Percentiles rank a stretch among this genome's conserved stretches.
These are phyloP conservation scores for Parelbella ahira DNA, from an alignment of 2,888 invertebrate genomes.

Conservation along the genomic window DNA sequence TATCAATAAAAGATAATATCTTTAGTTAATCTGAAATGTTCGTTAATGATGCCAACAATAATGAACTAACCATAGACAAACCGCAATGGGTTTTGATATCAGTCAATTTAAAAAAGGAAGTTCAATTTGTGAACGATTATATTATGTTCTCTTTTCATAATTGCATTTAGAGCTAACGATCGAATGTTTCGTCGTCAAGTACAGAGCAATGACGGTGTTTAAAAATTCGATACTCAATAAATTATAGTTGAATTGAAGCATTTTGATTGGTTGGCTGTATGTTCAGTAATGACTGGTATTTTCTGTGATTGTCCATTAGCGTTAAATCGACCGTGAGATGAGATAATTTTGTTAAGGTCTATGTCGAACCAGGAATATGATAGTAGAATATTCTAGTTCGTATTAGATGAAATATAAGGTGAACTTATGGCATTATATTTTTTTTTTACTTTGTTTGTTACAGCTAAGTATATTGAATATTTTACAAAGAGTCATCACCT, in stretches of 20 bases:
- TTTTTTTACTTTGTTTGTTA: too few species aligned
- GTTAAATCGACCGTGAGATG: slow-evolving; percentile 75
- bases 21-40: slow-evolving; percentile 8
- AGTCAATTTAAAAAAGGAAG: slow-evolving; percentile 45
- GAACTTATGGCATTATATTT: too few species aligned
- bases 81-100: slow-evolving; percentile 10
- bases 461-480: too few species aligned
- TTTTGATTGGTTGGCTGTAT: slow-evolving; percentile 57
- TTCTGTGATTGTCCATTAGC: slow-evolving; percentile 72
- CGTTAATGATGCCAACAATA: slow-evolving; percentile 16
- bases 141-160: slow-evolving; percentile 53
- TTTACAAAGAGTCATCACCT: too few species aligned
- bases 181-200: too few species aligned
- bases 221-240: slow-evolving; percentile 71
- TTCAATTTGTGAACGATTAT: slow-evolving; percentile 37
- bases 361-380: too few species aligned
- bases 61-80: slow-evolving; percentile 9
- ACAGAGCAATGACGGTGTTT: slow-evolving; percentile 61
- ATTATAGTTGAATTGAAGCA: slow-evolving; percentile 56
- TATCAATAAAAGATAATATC: slow-evolving; percentile 3
- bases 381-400: too few species aligned
- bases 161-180: too few species aligned
- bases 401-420: too few species aligned
- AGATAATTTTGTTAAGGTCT: slow-evolving; percentile 46
- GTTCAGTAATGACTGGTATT: slow-evolving; percentile 54